These are phyloP conservation scores for Nesogale talazaci DNA, from an alignment of 2,113 vertebrate genomes.

Conservation along the genomic window DNA sequence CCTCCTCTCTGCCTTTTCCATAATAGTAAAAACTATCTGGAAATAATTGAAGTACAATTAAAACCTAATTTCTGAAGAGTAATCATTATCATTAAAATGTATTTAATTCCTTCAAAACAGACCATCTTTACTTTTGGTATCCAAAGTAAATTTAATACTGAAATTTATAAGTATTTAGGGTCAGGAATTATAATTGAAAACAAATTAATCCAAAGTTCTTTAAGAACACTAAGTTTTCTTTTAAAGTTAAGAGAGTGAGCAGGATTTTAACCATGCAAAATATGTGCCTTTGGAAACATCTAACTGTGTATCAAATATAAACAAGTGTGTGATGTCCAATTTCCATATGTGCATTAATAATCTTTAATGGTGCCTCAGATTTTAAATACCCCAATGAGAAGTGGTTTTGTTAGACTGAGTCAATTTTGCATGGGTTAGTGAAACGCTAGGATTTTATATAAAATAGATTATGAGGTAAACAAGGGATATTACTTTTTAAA, in stretches of 20 bases:
- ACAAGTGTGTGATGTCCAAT: slow-evolving; percentile 53
- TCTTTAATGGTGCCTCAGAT: slow-evolving; percentile 55
- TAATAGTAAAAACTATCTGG: slow-evolving; percentile 44
- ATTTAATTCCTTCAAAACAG: slow-evolving; percentile 71
- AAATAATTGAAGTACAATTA: slow-evolving; percentile 68
- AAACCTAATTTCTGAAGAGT: slow-evolving; percentile 83
- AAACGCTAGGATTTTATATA: background rate
- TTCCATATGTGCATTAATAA: background rate
- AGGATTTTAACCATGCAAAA: background rate
- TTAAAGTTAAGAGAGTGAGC: slow-evolving; percentile 72
- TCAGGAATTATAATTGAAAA: slow-evolving; percentile 73
- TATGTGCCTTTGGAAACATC: background rate
- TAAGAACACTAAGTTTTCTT: slow-evolving; percentile 80
- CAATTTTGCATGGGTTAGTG: slow-evolving; percentile 53
- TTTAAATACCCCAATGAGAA: slow-evolving; percentile 52
- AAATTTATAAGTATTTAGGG: background rate
- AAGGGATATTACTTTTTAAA: background rate
- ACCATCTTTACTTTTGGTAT: slow-evolving; percentile 72
- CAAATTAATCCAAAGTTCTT: slow-evolving; percentile 76
- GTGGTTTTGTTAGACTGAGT: slow-evolving; percentile 40
- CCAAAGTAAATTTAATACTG: slow-evolving; percentile 75
- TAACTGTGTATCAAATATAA: slow-evolving; percentile 75
- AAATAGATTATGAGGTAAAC: slow-evolving; percentile 41
- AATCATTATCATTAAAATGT: slow-evolving; percentile 65
- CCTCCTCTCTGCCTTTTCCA: background rate